A percentile compares a stretch with the other conserved stretches of the same genome.
These are phyloP conservation scores for Antennarius striatus DNA, from an alignment of 2,113 vertebrate genomes.

Conservation along the genomic window DNA sequence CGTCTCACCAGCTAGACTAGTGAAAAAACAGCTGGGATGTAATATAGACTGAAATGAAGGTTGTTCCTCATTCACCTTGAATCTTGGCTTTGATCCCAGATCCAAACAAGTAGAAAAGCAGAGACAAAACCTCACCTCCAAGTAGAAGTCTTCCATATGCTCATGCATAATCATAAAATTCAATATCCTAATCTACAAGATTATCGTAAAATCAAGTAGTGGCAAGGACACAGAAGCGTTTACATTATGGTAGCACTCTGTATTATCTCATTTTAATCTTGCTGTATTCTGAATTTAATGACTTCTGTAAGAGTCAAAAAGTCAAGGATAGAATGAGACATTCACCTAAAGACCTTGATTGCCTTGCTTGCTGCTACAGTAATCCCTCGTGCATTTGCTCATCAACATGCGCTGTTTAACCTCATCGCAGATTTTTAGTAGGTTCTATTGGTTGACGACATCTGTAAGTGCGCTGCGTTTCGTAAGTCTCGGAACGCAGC, in stretches of 20 bases:
- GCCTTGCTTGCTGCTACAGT: too few species aligned
- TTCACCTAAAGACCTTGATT: conserved; percentile 8
- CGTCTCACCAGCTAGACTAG: conserved; percentile 50
- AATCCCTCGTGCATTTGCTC: too few species aligned
- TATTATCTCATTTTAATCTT: conserved; percentile 75
- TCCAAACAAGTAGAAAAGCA: conserved; percentile 53
- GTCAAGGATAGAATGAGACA: conserved; percentile 66
- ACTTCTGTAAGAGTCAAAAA: conserved; percentile 63
- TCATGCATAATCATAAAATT: conserved; percentile 75
- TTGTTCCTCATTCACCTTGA: conserved; percentile 71
- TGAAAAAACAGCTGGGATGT: conserved; percentile 68
- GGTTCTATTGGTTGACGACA: too few species aligned
- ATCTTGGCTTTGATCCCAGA: conserved; percentile 65
- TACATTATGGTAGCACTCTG: conserved; percentile 60
- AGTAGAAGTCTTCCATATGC: conserved; percentile 65
- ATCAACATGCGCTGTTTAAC: too few species aligned
- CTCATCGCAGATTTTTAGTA: too few species aligned
- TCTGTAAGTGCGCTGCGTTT: too few species aligned
- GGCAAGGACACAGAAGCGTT: conserved; percentile 71
- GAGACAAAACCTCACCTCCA: conserved; percentile 43
- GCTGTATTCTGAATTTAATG: conserved; percentile 63
- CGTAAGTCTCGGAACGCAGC: too few species aligned
- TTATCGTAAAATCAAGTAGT: conserved; percentile 71
- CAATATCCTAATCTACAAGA: conserved; percentile 76
- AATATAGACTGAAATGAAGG: conserved; percentile 63